phyloP scores from a whole-genome alignment of 1,140 invertebrate species.

The Parasteatoda tepidariorum region DNA sequence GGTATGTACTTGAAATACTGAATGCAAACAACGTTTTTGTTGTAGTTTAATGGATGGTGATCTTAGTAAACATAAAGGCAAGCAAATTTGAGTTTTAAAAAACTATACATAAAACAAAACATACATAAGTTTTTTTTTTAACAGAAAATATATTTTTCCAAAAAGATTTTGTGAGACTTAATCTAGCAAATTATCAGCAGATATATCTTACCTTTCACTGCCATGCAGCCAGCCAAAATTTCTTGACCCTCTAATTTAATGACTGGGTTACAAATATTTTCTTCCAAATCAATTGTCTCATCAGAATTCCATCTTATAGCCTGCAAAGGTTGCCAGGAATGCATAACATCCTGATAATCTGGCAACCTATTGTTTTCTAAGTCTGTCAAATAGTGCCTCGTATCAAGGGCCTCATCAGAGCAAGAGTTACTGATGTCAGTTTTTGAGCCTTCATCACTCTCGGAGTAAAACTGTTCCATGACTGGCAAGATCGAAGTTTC shows the following conservation, averaged over 20 bases:
- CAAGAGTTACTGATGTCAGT: conserved; percentile 24
- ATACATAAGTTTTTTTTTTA: too few species aligned
- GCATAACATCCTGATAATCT: conserved; percentile 34
- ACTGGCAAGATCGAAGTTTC: conserved; percentile 30
- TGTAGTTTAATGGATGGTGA: too few species aligned
- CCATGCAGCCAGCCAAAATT: conserved; percentile 38
- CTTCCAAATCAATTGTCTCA: conserved; percentile 29
- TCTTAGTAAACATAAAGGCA: too few species aligned
- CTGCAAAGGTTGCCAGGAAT: conserved; percentile 20
- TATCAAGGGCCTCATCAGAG: background rate
- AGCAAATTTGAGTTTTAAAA: too few species aligned
- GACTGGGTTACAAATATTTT: conserved; percentile 17
- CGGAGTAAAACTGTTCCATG: conserved; percentile 16
- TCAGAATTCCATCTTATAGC: conserved; percentile 29
- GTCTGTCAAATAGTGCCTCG: background rate
- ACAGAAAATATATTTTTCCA: too few species aligned
- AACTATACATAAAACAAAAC: too few species aligned
- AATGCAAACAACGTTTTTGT: too few species aligned
- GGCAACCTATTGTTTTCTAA: background rate
- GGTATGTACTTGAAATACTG: too few species aligned
- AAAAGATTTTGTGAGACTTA: too few species aligned
- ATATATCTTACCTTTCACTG: conserved; percentile 31
- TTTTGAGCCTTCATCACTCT: conserved; percentile 30
- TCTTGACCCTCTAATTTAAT: conserved; percentile 50
- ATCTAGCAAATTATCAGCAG: too few species aligned